Evolutionary conservation across 2,113 vertebrate genomes (phyloP), one percentile per base, ranked within the genome.

Genomic region (Holacanthus passer): DNA sequence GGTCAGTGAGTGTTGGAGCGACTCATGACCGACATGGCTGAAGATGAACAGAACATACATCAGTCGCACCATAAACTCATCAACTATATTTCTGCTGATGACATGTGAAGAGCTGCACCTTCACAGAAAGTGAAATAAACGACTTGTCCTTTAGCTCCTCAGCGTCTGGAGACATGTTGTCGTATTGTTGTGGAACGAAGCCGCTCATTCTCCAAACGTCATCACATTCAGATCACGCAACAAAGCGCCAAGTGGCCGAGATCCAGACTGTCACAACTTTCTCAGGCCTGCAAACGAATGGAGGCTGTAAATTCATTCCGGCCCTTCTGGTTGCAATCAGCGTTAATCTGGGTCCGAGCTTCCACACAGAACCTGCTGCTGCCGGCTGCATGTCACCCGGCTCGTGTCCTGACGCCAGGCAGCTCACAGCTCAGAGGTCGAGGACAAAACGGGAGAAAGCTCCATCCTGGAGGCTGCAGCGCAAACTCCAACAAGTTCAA

Each of bases 261-360:
- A 43, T 67, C 45, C 76, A 83, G 29, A 31, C 62, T 1, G 56
- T 50, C 55, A 56, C 70, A 50, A 17, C 24, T 63, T 50, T 27
- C 11, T 45, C 39, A 71, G 59, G 73, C 53, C 35, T 41, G 69
- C 78, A 66, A 63, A 56, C 65, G 72, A 41, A 74, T 75, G 59
- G 73, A 17, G 64, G 32, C 14, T 59, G 66, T 53, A 35, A 75
- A 82, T 59, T 73, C 10, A 76, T 41, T 59, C 48, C 7, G 75
- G 71, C 55, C 72, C 79, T 85, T 82, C 83, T 85, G 79, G 60
- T 79, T 50, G 60, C 74, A 84, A 75, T 88, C 82, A 85, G 74
- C 19, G 48, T 16, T 64, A 69, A 82, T 78, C 47, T 69, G 16
- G 64, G 75, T 77, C 32, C 52, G 58, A 82, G 75, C 72, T 53